Conservation (phyloP, 2,113 vertebrate genomes). For the Cyphomyrus discorhynchus region DNA sequence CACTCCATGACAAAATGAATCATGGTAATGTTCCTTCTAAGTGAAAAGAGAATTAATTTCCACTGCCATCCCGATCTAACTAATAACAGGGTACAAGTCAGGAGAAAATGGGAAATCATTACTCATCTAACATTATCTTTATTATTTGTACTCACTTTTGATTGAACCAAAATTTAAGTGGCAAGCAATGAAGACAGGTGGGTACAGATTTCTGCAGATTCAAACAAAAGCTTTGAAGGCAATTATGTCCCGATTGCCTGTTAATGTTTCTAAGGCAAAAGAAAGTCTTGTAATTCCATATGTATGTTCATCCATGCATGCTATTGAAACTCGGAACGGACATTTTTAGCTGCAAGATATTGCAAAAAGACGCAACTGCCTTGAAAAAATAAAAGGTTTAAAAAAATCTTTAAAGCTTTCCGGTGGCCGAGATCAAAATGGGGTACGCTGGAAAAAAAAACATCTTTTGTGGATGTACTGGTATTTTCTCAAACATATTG, state of each 20-base stretch:
- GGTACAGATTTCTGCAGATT: conserved; percentile 75
- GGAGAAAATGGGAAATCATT: conserved; percentile 87
- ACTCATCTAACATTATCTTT: conserved; percentile 82
- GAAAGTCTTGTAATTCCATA: conserved; percentile 53
- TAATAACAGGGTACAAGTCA: conserved; percentile 80
- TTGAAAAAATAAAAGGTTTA: conserved; percentile 64
- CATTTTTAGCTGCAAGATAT: conserved; percentile 68
- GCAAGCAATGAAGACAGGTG: conserved; percentile 64
- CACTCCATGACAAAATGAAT: conserved; percentile 69
- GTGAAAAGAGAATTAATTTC: conserved; percentile 92
- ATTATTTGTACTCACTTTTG: conserved; percentile 75
- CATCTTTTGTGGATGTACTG: conserved; percentile 64
- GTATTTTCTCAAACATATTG: not conserved
- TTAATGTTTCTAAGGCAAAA: conserved; percentile 68
- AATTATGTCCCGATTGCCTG: conserved; percentile 80
- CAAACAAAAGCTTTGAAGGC: conserved; percentile 75
- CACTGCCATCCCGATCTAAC: conserved; percentile 74
- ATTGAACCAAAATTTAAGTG: conserved; percentile 75
- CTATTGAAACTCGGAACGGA: conserved; percentile 85
- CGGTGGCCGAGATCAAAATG: not conserved
- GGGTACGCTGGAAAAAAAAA: conserved; percentile 55
- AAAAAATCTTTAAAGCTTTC: conserved; percentile 56
- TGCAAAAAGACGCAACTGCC: conserved; percentile 63
- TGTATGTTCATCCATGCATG: conserved; percentile 81
- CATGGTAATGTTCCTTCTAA: conserved; percentile 79